phyloP scores from a whole-genome alignment of 2,888 invertebrate species.

The Monochamus alternatus region DNA sequence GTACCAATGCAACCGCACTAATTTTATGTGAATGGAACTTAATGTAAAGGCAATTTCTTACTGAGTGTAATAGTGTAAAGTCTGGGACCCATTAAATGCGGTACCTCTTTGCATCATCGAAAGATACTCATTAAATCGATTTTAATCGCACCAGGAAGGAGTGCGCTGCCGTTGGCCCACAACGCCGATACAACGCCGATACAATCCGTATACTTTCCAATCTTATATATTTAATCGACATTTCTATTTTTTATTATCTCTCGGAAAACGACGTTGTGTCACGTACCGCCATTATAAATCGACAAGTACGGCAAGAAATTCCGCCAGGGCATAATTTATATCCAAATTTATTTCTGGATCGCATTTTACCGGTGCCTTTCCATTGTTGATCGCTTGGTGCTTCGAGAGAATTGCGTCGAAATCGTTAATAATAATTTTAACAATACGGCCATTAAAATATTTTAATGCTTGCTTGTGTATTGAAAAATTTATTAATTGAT shows the following conservation, averaged over 20 bases:
- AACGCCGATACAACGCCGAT: slow-evolving; percentile 39
- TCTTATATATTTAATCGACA: slow-evolving; percentile 39
- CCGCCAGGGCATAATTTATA: slow-evolving; percentile 1
- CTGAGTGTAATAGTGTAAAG: too few relatives aligned
- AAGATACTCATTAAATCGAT: slow-evolving; percentile 47
- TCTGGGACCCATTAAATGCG: slow-evolving; percentile 10
- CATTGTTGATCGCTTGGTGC: too few relatives aligned
- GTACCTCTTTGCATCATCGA: slow-evolving; percentile 39
- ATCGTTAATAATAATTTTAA: too few relatives aligned
- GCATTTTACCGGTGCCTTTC: not conserved
- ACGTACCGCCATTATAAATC: slow-evolving; percentile 32
- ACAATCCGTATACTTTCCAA: slow-evolving; percentile 47
- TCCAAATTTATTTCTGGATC: not conserved
- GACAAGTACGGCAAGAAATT: slow-evolving; percentile 17
- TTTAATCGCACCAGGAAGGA: slow-evolving; percentile 44
- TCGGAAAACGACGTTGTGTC: slow-evolving; percentile 27
- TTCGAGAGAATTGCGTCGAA: too few relatives aligned
- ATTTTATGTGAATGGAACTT: too few relatives aligned
- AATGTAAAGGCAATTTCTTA: too few relatives aligned
- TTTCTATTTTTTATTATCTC: slow-evolving; percentile 38
- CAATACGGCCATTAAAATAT: too few relatives aligned
- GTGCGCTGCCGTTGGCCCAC: slow-evolving; percentile 42
- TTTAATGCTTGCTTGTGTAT: too few relatives aligned
- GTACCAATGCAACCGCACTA: too few relatives aligned
- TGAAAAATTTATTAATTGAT: too few relatives aligned